A percentile compares a stretch with the other conserved stretches of the same genome.
Evolutionary conservation across 2,888 invertebrate genomes (phyloP).

Genomic region (Spodoptera picta): DNA sequence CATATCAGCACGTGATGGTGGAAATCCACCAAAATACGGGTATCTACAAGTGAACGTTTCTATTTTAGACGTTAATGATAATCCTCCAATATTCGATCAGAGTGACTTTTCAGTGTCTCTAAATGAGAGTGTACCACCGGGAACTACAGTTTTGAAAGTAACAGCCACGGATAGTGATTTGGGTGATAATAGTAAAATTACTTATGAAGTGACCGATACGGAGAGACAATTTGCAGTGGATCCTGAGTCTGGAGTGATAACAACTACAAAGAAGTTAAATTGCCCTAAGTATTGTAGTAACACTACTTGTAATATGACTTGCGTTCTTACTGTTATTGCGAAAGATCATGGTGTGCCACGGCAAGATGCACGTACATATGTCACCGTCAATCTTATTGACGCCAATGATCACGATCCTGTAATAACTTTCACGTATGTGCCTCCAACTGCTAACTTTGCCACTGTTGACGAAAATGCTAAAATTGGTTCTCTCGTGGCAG

Average conservation of each 20-base stretch:
- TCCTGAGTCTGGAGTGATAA: constrained; percentile 96
- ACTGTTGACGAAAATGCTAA: constrained; percentile 98
- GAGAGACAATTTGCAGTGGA: constrained; percentile 97
- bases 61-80: constrained; percentile 97
- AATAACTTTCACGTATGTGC: constrained; percentile 96
- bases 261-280: constrained; percentile 93
- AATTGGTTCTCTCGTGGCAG: constrained; percentile 97
- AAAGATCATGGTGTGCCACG: constrained; percentile 97
- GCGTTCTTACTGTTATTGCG: constrained; percentile 98
- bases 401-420: constrained; percentile 98
- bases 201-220: constrained; percentile 95
- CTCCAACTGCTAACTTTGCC: constrained; percentile 94
- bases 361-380: constrained; percentile 97
- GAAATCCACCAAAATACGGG: constrained; percentile 93
- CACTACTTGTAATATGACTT: constrained; percentile 95
- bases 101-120: constrained; percentile 97
- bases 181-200: constrained; percentile 97
- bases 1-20: constrained; percentile 96
- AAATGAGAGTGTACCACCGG: constrained; percentile 97
- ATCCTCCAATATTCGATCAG: constrained; percentile 97
- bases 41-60: constrained; percentile 96
- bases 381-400: constrained; percentile 96
- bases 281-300: constrained; percentile 94
- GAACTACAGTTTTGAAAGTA: constrained; percentile 96
- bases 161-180: constrained; percentile 97